Percentiles rank a stretch among this genome's conserved stretches.
phyloP scores from a whole-genome alignment of 2,888 invertebrate genomes.

The Chironomus tentans region DNA sequence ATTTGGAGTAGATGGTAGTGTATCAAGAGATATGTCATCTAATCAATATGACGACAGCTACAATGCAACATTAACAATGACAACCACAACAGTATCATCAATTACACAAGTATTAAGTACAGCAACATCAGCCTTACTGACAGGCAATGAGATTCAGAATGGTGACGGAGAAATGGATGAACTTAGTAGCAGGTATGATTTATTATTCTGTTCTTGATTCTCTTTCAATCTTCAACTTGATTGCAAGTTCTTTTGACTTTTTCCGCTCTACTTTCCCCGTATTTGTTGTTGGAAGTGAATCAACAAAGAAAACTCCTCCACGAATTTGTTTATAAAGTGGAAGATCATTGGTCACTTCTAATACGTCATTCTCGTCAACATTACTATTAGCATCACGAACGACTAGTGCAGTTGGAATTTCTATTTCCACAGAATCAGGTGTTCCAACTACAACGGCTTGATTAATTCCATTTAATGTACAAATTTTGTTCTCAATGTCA shows the following conservation, averaged over 20 bases:
- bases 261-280: not conserved
- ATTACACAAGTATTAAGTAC: not conserved
- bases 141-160: not conserved
- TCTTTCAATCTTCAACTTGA: not conserved
- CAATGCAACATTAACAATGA: not conserved
- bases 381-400: not conserved
- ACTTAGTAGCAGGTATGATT: not conserved
- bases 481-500: not conserved
- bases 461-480: not conserved
- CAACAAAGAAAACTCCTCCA: not conserved
- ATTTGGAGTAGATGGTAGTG: not conserved
- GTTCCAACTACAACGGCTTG: not conserved
- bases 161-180: not conserved
- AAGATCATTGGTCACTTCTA: not conserved
- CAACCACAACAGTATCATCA: not conserved
- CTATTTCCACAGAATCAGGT: not conserved
- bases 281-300: not conserved
- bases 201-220: no score
- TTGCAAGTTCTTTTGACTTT: not conserved
- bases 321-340: not conserved
- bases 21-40: not conserved
- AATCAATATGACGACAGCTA: not conserved
- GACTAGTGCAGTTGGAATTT: not conserved
- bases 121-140: not conserved
- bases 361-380: not conserved